Percentiles rank a stretch among this genome's conserved stretches.
Conservation (phyloP, 2,797 vertebrate species). For the Calcarius lapponicus region DNA sequence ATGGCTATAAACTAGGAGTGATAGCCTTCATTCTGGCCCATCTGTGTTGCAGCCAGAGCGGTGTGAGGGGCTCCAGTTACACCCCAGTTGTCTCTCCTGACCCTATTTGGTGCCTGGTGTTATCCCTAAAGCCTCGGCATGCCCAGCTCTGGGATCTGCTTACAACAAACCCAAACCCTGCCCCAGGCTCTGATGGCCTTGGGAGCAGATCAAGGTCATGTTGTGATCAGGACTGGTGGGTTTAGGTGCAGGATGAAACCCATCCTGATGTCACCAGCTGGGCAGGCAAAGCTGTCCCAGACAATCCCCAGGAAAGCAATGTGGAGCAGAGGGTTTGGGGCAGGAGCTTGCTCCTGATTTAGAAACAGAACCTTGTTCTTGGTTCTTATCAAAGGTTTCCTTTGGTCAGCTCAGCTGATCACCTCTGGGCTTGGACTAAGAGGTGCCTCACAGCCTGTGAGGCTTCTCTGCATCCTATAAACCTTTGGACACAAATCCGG, state of each 20-base stretch:
- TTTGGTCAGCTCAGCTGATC: neutral
- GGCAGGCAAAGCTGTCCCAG: neutral
- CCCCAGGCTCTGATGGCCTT: neutral
- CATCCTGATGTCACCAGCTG: neutral
- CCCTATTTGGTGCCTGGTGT: neutral
- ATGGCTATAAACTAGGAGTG: slow-evolving; percentile 63
- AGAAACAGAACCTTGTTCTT: neutral
- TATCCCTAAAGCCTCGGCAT: neutral
- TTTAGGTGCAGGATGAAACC: rapidly evolving
- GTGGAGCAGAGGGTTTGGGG: neutral
- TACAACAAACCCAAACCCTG: neutral
- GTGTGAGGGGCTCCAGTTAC: neutral
- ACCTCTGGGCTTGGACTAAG: neutral
- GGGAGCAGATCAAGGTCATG: neutral
- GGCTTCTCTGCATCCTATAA: rapidly evolving
- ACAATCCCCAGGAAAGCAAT: rapidly evolving
- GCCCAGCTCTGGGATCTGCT: neutral
- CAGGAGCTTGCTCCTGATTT: neutral
- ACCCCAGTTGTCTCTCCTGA: slow-evolving; percentile 24
- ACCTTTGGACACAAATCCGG: neutral
- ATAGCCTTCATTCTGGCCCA: slow-evolving; percentile 63
- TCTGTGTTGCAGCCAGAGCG: neutral
- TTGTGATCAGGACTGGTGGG: neutral
- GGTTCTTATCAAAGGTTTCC: neutral
- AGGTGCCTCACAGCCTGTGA: too few relatives aligned